phyloP scores from a whole-genome alignment of 2,888 invertebrate species.

The Heteromyza rotundicornis region DNA sequence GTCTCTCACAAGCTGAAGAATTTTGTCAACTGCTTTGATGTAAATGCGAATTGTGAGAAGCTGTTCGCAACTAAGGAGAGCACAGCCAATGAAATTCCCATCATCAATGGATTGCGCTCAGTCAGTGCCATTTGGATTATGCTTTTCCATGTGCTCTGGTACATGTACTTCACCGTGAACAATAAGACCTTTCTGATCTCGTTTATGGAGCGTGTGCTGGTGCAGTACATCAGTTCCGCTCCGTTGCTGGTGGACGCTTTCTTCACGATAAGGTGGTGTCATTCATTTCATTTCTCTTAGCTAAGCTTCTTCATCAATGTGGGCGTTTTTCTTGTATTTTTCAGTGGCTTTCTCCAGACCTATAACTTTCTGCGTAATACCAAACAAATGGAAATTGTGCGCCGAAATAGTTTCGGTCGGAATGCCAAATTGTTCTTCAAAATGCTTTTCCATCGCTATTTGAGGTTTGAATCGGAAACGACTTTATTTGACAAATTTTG shows the following conservation, averaged over 20 bases:
- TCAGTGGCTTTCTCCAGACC: constrained; percentile 59
- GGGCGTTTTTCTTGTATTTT: background rate
- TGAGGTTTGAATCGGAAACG: constrained; percentile 43
- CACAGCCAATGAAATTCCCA: constrained; percentile 50
- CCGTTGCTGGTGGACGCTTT: constrained; percentile 61
- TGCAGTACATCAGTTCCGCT: constrained; percentile 60
- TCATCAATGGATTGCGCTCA: constrained; percentile 61
- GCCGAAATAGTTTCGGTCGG: constrained; percentile 40
- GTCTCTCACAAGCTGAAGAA: constrained; percentile 28
- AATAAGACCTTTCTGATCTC: constrained; percentile 59
- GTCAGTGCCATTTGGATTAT: constrained; percentile 61
- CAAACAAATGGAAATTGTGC: constrained; percentile 47
- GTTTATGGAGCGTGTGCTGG: constrained; percentile 57
- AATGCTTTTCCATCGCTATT: constrained; percentile 56
- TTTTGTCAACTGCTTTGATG: constrained; percentile 57
- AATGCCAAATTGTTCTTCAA: constrained; percentile 54
- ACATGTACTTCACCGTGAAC: constrained; percentile 61
- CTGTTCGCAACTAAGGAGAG: constrained; percentile 48
- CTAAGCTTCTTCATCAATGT: no score
- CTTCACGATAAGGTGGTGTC: constrained; percentile 60
- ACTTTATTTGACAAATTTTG: constrained; percentile 1
- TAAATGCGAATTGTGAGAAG: constrained; percentile 48
- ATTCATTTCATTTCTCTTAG: background rate
- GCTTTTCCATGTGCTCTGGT: constrained; percentile 61
- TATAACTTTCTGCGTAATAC: constrained; percentile 58